A percentile compares a stretch with the other conserved stretches of the same genome.
Conservation (phyloP, 2,888 invertebrate genomes). For the Drosophila subquinaria region DNA sequence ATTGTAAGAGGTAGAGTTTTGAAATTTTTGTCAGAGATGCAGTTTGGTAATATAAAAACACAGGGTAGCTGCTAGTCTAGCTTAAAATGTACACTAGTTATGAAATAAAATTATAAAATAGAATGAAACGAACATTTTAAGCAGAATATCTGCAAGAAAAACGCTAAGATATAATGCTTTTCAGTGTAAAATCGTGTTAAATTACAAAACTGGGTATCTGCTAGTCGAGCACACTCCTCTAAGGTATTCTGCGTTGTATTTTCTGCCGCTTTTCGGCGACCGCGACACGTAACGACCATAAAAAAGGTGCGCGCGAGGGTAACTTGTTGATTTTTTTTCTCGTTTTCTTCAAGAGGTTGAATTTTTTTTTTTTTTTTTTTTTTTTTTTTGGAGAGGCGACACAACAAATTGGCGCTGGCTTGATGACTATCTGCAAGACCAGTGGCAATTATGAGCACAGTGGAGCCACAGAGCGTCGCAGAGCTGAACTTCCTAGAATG, state of each 20-base stretch:
- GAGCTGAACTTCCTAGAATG: conserved; percentile 66
- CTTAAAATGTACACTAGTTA: neutral
- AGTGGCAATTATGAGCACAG: conserved; percentile 74
- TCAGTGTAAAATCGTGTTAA: neutral
- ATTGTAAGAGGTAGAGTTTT: neutral
- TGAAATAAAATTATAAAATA: neutral
- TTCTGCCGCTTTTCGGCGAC: conserved; percentile 67
- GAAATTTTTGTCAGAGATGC: neutral
- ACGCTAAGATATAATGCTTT: too few species aligned
- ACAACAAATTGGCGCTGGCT: conserved; percentile 75
- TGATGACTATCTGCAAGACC: conserved; percentile 82
- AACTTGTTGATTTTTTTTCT: conserved; percentile 63
- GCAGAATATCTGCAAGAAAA: too few species aligned
- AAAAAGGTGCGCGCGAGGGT: conserved; percentile 83
- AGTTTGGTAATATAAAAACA: neutral
- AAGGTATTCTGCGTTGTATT: conserved; percentile 11
- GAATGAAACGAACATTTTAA: neutral
- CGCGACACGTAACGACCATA: conserved; percentile 82
- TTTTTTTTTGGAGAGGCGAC: conserved; percentile 35
- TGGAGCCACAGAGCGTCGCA: neutral
- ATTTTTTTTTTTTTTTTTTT: neutral
- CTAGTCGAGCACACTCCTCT: neutral
- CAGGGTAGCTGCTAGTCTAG: neutral
- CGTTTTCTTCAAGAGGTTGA: conserved; percentile 11
- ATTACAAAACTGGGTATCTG: conserved; percentile 18